Conservation (phyloP, 1,140 invertebrate species). For the Coenobita brevimanus region DNA sequence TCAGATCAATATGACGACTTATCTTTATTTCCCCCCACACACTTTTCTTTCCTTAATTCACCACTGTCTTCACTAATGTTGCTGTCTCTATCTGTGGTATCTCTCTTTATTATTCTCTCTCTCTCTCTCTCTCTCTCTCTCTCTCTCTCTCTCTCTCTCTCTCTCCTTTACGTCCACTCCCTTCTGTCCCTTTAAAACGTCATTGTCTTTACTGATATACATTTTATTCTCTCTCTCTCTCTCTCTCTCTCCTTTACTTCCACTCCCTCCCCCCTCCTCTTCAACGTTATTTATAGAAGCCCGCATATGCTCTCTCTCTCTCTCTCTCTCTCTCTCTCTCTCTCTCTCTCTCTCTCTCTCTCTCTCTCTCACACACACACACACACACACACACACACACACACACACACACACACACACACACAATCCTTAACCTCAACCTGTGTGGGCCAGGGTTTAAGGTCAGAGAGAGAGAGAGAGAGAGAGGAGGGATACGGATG, state of each 20-base stretch:
- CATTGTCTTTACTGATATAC: too few species aligned
- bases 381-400: not conserved
- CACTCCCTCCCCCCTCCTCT: not conserved
- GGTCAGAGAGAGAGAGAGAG: not conserved
- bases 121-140: not conserved
- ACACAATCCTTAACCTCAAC: too few species aligned
- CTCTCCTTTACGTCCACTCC: not conserved
- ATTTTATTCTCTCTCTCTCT: not conserved
- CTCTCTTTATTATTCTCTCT: not conserved
- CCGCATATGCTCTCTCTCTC: not conserved
- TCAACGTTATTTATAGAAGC: not conserved
- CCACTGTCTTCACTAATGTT: not conserved
- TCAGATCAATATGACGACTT: too few species aligned
- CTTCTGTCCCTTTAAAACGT: too few species aligned
- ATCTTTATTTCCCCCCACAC: not conserved
- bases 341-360: not conserved
- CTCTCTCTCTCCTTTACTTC: not conserved
- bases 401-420: too few species aligned
- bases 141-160: not conserved
- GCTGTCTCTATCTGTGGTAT: not conserved
- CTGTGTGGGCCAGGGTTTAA: too few species aligned
- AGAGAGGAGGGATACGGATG: not conserved
- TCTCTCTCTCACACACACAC: not conserved
- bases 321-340: conserved; percentile 24
- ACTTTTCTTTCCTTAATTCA: not conserved